These are phyloP conservation scores for Leptinotarsa tumamoca DNA, from an alignment of 2,888 invertebrate genomes.

Conservation along the genomic window DNA sequence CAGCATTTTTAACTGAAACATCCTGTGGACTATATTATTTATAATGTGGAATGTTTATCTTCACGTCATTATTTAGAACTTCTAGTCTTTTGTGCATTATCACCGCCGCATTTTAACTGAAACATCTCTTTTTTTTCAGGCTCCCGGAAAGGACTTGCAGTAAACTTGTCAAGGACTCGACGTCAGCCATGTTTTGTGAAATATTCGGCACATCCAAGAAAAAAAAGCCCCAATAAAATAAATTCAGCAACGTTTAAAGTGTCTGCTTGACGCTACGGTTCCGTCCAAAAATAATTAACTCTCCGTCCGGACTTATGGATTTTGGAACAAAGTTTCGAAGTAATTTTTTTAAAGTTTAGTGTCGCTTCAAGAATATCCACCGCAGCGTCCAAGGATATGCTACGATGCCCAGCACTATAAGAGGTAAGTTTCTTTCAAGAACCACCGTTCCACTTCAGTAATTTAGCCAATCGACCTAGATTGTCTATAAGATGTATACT, in stretches of 20 bases:
- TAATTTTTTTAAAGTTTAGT: not conserved
- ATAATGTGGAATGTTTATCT: no score
- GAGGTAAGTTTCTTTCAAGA: constrained; percentile 59
- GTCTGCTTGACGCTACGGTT: not conserved
- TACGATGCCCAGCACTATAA: constrained; percentile 67
- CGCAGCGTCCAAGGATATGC: constrained; percentile 56
- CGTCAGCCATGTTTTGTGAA: constrained; percentile 59
- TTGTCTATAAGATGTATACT: no score
- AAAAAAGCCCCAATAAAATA: constrained; percentile 56
- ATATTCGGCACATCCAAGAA: constrained; percentile 62
- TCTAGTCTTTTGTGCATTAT: no score
- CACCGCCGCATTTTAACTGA: no score
- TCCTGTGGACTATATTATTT: no score
- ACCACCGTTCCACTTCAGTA: no score
- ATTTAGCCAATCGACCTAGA: no score
- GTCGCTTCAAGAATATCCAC: constrained; percentile 11
- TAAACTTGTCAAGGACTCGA: constrained; percentile 23
- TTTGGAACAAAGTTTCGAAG: constrained; percentile 26
- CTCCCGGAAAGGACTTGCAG: constrained; percentile 29
- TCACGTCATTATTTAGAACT: no score
- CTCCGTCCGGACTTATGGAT: constrained; percentile 23
- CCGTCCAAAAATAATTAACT: not conserved
- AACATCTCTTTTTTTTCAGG: constrained; percentile 1
- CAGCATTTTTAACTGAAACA: no score
- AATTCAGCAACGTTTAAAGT: not conserved